Percentiles rank a stretch among this genome's conserved stretches.
Evolutionary conservation across 2,888 invertebrate genomes (phyloP).

Genomic region (Melipona bicolor): DNA sequence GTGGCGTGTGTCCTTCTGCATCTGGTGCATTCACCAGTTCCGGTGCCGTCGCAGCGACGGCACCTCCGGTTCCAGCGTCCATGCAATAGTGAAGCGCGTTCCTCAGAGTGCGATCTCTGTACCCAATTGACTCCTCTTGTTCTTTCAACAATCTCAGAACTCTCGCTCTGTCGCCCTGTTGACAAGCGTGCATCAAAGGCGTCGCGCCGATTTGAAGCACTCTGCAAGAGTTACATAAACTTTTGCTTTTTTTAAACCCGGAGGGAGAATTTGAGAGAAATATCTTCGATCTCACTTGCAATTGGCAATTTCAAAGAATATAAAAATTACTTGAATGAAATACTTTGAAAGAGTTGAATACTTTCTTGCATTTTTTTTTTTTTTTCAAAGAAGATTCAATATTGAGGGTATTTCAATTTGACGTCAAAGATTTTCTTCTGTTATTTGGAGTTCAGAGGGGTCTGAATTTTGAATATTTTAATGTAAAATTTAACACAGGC

Average conservation of each 20-base stretch:
- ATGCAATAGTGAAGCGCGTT: conserved; percentile 98
- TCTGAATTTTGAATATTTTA: background rate
- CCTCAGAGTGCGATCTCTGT: conserved; percentile 92
- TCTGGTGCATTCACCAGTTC: conserved; percentile 93
- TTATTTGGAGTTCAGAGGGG: background rate
- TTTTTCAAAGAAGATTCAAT: no score
- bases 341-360: no score
- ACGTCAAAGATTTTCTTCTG: no score
- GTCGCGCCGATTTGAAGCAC: conserved; percentile 88
- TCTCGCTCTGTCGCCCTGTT: conserved; percentile 92
- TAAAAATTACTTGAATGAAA: no score
- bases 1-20: conserved; percentile 97
- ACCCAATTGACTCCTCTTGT: conserved; percentile 87
- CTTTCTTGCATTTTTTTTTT: no score
- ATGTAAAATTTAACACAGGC: no score
- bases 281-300: no score
- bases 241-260: background rate
- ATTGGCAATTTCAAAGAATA: no score
- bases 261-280: background rate
- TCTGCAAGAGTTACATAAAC: conserved; percentile 68
- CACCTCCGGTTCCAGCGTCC: conserved; percentile 86
- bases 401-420: no score
- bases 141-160: conserved; percentile 91
- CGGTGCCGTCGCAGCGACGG: conserved; percentile 94
- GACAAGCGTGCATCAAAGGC: conserved; percentile 95